Base-by-base conservation (phyloP, 1,140 invertebrate genomes). In the Rhizoglyphus robini region DNA sequence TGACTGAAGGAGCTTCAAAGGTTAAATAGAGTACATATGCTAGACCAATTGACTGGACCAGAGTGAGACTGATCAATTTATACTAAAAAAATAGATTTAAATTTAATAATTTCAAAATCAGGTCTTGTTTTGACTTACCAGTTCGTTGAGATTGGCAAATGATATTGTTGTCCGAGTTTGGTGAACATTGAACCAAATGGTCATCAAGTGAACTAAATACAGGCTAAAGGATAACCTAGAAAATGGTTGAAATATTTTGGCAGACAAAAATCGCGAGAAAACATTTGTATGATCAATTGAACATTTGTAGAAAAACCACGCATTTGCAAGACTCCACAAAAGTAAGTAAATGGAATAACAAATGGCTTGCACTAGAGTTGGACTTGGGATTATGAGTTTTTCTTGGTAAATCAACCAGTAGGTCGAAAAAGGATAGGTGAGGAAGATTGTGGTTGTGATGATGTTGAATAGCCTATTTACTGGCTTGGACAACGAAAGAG, bases 241-340 rank as follows among this genome's bases (percentile, higher is more conserved):
- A 18, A 64, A 2, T 30, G 63, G 63, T 57, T 64, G 41, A 36
- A 64, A 64, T 4, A 64, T 4, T 15, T 64, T 49, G 3, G 63
- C 63, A 11, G 63, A 64, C 18, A 64, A 36, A 49, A 64, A 13
- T 32, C 30, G 31, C 2, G 63, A 3, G 13, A 64, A 4, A 20
- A 38, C 29, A 5, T 13, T 31, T 13, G 4, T 4, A 20, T 8
- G 15, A 5, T 64, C 41, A 5, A 51, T 48, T 2, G 63, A 2
- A 38, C 63, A 64, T 13, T 64, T n/a, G 29, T 64, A 64, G 18
- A 64, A 5, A 49, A 64, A 2, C 63, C 63, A 64, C 18, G 3
- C n/a, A n/a, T 36, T 51, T 18, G 30, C 11, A 15, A 64, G 15
- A 15, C 30, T 20, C 63, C 63, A 64, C 34, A 57, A 3, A 13